Conservation (phyloP, 1,140 invertebrate species). For the Anoplophora glabripennis region DNA sequence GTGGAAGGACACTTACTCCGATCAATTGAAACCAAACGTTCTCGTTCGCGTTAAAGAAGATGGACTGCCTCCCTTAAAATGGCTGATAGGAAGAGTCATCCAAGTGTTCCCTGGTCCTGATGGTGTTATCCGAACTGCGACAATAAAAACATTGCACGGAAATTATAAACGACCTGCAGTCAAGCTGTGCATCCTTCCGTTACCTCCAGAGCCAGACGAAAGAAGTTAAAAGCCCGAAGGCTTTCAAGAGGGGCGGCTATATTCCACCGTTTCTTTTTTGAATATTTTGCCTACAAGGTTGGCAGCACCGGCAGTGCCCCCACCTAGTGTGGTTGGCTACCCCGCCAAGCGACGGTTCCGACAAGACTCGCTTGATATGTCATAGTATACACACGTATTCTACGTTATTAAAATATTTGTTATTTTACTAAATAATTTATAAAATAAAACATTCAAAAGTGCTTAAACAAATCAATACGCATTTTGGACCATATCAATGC, state of each 20-base stretch:
- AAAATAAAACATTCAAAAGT: too few species aligned
- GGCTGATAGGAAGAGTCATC: slow-evolving; percentile 43
- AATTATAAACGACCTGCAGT: slow-evolving; percentile 13
- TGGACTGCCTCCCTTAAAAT: slow-evolving; percentile 26
- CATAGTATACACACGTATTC: too few species aligned
- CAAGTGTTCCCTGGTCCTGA: slow-evolving; percentile 43
- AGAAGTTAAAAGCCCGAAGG: not conserved
- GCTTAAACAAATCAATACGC: too few species aligned
- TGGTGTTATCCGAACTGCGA: slow-evolving; percentile 37
- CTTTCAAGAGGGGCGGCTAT: slow-evolving; percentile 2
- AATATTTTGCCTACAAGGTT: too few species aligned
- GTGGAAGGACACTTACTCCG: slow-evolving; percentile 19
- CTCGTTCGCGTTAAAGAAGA: slow-evolving; percentile 41
- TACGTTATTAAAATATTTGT: too few species aligned
- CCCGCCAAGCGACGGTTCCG: too few species aligned
- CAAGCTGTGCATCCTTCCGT: slow-evolving; percentile 16
- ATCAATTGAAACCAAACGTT: slow-evolving; percentile 28
- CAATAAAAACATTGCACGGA: slow-evolving; percentile 34
- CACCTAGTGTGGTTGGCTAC: too few species aligned
- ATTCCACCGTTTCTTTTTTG: too few species aligned
- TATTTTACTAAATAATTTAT: too few species aligned
- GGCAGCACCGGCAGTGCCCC: too few species aligned
- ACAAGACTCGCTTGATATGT: too few species aligned
- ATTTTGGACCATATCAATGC: too few species aligned
- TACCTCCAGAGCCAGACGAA: not conserved